A percentile compares a stretch with the other conserved stretches of the same genome.
phyloP scores from a whole-genome alignment of 1,140 invertebrate species.

The Drepana arcuata region DNA sequence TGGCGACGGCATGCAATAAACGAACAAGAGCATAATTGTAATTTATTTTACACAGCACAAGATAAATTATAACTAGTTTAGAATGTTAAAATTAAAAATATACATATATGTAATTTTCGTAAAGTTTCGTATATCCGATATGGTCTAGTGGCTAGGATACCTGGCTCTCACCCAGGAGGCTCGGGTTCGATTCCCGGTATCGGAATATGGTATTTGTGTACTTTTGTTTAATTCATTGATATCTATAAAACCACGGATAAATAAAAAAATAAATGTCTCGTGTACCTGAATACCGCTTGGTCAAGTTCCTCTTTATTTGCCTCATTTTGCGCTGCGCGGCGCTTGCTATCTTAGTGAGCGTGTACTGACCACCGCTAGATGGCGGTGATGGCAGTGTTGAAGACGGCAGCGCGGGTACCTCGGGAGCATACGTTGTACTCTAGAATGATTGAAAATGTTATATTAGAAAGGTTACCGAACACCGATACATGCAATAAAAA shows the following conservation, averaged over 20 bases:
- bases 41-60: no score
- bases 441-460: no score
- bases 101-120: no score
- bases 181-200: constrained; percentile 33
- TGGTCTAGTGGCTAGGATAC: constrained; percentile 38
- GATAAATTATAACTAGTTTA: no score
- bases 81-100: no score
- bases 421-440: constrained; percentile 16
- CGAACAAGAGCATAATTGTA: no score
- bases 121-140: constrained; percentile 28
- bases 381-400: constrained; percentile 74
- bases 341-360: constrained; percentile 74
- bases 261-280: background rate
- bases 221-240: no score
- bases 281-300: constrained; percentile 62
- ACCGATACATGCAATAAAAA: no score
- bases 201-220: no score
- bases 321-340: constrained; percentile 71
- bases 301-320: constrained; percentile 65
- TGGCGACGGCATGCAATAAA: no score
- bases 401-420: constrained; percentile 66
- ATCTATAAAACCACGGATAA: background rate
- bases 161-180: constrained; percentile 22
- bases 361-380: constrained; percentile 67
- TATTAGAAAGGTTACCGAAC: no score